Conservation (phyloP, 2,888 invertebrate genomes). For the Orthonevra nobilis region DNA sequence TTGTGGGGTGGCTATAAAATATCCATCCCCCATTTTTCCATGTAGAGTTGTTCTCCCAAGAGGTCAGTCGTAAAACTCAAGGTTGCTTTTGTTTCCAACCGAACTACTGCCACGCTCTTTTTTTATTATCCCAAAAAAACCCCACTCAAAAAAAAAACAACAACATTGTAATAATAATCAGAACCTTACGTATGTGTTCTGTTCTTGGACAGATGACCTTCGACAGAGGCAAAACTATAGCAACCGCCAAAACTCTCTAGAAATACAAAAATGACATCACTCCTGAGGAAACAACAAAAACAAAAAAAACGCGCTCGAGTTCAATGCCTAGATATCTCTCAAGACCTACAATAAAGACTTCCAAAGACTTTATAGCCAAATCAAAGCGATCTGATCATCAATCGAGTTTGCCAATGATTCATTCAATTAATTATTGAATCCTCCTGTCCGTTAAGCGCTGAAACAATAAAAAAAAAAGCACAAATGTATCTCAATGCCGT, state of each 20-base stretch:
- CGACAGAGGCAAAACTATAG: no score
- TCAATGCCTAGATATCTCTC: not conserved
- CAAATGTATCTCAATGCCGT: not conserved
- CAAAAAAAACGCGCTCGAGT: not conserved
- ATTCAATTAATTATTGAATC: conserved; percentile 19
- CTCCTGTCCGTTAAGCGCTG: conserved; percentile 29
- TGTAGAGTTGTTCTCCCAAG: conserved; percentile 14
- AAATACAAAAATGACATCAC: conserved; percentile 62
- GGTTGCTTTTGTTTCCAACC: conserved; percentile 46
- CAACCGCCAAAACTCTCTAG: conserved; percentile 26
- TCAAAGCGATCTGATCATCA: conserved; percentile 36
- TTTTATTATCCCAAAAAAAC: not conserved
- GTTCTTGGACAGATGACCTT: conserved; percentile 35
- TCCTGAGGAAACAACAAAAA: conserved; percentile 3
- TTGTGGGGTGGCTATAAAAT: not conserved
- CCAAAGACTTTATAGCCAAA: no score
- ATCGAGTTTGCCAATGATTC: conserved; percentile 39
- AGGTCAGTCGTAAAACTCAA: conserved; percentile 51
- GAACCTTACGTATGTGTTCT: conserved; percentile 14
- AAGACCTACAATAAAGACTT: no score
- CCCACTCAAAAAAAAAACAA: conserved; percentile 23
- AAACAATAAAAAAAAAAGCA: conserved; percentile 23
- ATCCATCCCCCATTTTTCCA: not conserved
- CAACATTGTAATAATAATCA: conserved; percentile 14
- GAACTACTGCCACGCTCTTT: conserved; percentile 1